Conservation (phyloP, 2,888 invertebrate species). For the Pilophorus perplexus region DNA sequence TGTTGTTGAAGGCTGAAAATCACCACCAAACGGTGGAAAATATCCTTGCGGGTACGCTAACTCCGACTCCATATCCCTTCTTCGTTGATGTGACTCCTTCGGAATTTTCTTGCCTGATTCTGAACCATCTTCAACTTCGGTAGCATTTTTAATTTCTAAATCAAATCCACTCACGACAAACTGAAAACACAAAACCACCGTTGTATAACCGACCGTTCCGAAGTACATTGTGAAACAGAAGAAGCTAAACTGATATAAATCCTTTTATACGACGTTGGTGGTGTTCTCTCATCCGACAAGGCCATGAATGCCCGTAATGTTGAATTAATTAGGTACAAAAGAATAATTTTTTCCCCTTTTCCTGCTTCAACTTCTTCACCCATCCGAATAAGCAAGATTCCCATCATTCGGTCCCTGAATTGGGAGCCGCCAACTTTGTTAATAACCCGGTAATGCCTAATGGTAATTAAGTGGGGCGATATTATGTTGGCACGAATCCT, state of each 20-base stretch:
- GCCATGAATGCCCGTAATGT: conserved; percentile 22
- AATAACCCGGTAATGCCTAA: too few relatives aligned
- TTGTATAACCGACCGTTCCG: neutral
- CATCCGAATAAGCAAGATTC: too few relatives aligned
- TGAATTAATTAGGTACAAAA: too few relatives aligned
- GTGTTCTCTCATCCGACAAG: conserved; percentile 23
- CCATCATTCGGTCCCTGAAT: too few relatives aligned
- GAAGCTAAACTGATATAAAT: neutral
- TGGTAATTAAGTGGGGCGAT: too few relatives aligned
- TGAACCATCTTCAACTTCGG: neutral
- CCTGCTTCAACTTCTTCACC: too few relatives aligned
- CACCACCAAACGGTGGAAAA: conserved; percentile 1
- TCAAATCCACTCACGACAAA: conserved; percentile 1
- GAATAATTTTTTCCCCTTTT: too few relatives aligned
- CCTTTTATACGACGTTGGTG: conserved; percentile 10
- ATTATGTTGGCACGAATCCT: too few relatives aligned
- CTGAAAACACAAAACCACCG: neutral
- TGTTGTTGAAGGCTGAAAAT: too few relatives aligned
- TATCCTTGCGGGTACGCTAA: conserved; percentile 1
- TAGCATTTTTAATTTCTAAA: neutral
- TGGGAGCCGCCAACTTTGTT: too few relatives aligned
- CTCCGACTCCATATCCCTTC: neutral
- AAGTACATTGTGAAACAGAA: conserved; percentile 21
- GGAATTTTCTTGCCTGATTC: neutral
- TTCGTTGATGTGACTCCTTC: neutral